Base-by-base conservation (phyloP, 37 sponge, comb jelly and placozoan species). In the Crambe crambe region DNA sequence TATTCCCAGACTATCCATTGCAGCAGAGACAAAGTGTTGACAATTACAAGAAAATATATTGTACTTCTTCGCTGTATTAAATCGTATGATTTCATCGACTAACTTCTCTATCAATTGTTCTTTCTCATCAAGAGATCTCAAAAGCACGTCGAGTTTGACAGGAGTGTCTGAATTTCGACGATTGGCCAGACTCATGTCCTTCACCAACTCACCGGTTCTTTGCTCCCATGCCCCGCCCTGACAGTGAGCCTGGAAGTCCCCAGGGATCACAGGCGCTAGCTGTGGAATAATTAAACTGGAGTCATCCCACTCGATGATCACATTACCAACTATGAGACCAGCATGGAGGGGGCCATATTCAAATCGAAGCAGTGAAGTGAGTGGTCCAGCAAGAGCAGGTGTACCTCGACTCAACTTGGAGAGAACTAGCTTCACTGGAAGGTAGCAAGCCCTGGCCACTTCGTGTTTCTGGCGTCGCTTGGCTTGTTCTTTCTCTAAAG, bases 11-110 rank as follows among this genome's bases (percentile, higher is more conserved):
- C 42, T 41, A 20, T 25, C 20, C 47, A 81, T 58, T 12, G 64
- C 82, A 61, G 72, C 82, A 9, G 31, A 9, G 2, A 61, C 82
- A 72, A 81, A 81, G 47, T 72, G 62, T 42, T 81, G 82, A 32
- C 82, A 81, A 43, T 81, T 81, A 51, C 65, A 62, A 0, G 34
- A 32, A 63, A 58, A 73, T 22, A 72, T 38, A 20, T 31, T 63
- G 54, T 81, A 81, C 26, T 39, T 34, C 5, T 72, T 30, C 23
- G 58, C 61, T 1, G 22, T 37, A 67, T 81, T 81, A 34, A 72
- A 81, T 5, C 8, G 20, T 2, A 61, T 44, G 10, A 72, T 72
- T 15, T 72, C 73, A 8, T 57, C 44, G 6, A 37, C 34, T 25
- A 81, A 72, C 41, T 42, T 36, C 12, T 42, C 47, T 27, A 81